Conservation (phyloP, 2,113 vertebrate species). For the Synchiropus splendidus region DNA sequence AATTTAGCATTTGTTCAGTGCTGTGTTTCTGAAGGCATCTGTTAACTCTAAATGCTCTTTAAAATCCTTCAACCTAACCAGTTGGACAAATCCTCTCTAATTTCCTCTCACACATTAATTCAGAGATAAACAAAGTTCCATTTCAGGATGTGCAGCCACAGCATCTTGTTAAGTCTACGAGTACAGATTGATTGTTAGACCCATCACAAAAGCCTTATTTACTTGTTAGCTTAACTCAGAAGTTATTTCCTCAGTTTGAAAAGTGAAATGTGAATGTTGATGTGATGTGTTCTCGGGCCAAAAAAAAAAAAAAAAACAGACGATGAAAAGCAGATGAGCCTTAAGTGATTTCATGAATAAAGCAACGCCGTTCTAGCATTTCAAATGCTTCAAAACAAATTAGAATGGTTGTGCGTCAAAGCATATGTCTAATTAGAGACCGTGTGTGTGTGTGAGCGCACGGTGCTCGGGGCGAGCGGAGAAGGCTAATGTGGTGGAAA, state of each 20-base stretch:
- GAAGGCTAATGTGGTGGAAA: constrained; percentile 67
- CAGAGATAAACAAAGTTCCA: too few relatives aligned
- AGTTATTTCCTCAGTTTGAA: background rate
- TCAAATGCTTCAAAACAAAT: constrained; percentile 46
- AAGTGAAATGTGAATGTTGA: constrained; percentile 3
- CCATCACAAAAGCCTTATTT: too few relatives aligned
- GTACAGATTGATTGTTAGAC: too few relatives aligned
- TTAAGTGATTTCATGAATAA: constrained; percentile 29
- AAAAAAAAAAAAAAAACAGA: background rate
- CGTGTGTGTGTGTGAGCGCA: constrained; percentile 17
- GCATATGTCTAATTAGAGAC: constrained; percentile 59
- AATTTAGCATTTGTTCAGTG: too few relatives aligned
- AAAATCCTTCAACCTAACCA: too few relatives aligned
- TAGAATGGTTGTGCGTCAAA: constrained; percentile 48
- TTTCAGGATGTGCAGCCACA: too few relatives aligned
- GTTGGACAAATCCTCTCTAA: too few relatives aligned
- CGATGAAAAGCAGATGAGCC: constrained; percentile 1
- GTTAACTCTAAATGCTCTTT: too few relatives aligned
- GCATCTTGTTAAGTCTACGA: too few relatives aligned
- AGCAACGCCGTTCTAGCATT: constrained; percentile 21
- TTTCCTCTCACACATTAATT: too few relatives aligned
- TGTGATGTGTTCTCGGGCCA: background rate
- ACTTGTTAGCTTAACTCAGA: background rate
- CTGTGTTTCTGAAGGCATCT: too few relatives aligned
- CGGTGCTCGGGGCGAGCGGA: constrained; percentile 49